These are phyloP conservation scores for Miltochrista miniata DNA, from an alignment of 2,888 invertebrate species.

Conservation along the genomic window DNA sequence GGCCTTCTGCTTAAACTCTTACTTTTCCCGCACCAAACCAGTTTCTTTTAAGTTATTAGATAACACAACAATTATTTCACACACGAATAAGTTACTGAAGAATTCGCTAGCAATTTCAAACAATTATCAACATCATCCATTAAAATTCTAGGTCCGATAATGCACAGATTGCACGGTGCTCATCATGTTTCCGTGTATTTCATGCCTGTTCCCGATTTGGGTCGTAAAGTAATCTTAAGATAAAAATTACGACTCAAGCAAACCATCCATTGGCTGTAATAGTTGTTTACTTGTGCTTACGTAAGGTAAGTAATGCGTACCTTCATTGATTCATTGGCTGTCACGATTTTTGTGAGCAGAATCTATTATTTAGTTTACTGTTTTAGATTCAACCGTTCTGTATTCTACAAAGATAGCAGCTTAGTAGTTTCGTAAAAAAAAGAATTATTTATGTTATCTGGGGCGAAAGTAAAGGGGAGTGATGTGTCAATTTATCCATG, in stretches of 20 bases:
- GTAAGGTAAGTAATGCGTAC: slow-evolving; percentile 4
- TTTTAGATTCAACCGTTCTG: not conserved
- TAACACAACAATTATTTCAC: slow-evolving; percentile 2
- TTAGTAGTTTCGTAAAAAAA: not conserved
- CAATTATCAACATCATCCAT: slow-evolving; percentile 8
- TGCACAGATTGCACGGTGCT: slow-evolving; percentile 14
- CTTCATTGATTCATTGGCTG: slow-evolving; percentile 1
- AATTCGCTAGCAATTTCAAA: slow-evolving; percentile 2
- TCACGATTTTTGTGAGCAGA: not conserved
- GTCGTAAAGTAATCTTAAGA: slow-evolving; percentile 23
- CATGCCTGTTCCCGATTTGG: slow-evolving; percentile 34
- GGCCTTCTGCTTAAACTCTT: not conserved
- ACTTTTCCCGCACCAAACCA: slow-evolving; percentile 5
- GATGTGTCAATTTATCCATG: too few species aligned
- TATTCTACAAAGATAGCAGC: not conserved
- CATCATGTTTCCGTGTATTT: slow-evolving; percentile 31
- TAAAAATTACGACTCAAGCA: slow-evolving; percentile 27
- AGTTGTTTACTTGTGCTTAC: slow-evolving; percentile 18
- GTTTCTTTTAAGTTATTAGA: slow-evolving; percentile 6
- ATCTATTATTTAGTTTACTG: not conserved
- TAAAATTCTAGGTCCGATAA: slow-evolving; percentile 35
- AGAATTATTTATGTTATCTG: too few species aligned
- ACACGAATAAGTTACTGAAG: not conserved
- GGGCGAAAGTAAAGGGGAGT: too few species aligned
- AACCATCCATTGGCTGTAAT: slow-evolving; percentile 27